Conservation (phyloP, 2,797 vertebrate genomes). For the Naso thynnoides region DNA sequence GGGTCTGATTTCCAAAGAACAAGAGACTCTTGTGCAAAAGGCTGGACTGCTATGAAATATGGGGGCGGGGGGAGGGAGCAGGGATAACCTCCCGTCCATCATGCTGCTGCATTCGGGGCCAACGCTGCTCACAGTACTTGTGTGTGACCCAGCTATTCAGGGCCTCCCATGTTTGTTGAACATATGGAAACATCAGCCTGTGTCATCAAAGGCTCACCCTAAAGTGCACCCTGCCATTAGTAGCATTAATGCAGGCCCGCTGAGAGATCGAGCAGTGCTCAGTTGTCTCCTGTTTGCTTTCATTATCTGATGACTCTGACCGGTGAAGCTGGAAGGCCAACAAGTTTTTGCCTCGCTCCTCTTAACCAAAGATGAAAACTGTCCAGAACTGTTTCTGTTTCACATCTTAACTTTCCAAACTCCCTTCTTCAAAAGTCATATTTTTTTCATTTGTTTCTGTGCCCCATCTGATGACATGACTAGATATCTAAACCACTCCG, state of each 20-base stretch:
- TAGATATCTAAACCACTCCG: slow-evolving; percentile 39
- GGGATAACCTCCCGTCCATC: slow-evolving; percentile 72
- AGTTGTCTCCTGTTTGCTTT: slow-evolving; percentile 79
- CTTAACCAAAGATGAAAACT: slow-evolving; percentile 31
- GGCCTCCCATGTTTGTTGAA: slow-evolving; percentile 80
- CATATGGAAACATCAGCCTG: slow-evolving; percentile 76
- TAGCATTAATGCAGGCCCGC: slow-evolving; percentile 73
- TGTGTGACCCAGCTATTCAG: slow-evolving; percentile 43
- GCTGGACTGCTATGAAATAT: slow-evolving; percentile 64
- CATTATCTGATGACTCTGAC: slow-evolving; percentile 75
- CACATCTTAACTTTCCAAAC: slow-evolving; percentile 17
- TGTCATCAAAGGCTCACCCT: slow-evolving; percentile 71
- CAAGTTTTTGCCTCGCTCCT: slow-evolving; percentile 31
- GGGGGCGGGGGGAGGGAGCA: slow-evolving; percentile 26
- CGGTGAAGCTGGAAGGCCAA: slow-evolving; percentile 48
- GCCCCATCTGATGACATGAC: slow-evolving; percentile 31
- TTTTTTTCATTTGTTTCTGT: slow-evolving; percentile 32
- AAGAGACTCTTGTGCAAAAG: slow-evolving; percentile 78
- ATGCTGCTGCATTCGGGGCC: slow-evolving; percentile 42
- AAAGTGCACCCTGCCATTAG: slow-evolving; percentile 75
- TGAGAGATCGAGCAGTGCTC: slow-evolving; percentile 72
- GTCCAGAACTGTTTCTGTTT: slow-evolving; percentile 37
- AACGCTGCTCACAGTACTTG: slow-evolving; percentile 21
- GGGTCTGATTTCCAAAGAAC: slow-evolving; percentile 85
- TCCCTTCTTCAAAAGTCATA: neutral